phyloP scores from a whole-genome alignment of 2,797 vertebrate genomes.

The Notolabrus celidotus region DNA sequence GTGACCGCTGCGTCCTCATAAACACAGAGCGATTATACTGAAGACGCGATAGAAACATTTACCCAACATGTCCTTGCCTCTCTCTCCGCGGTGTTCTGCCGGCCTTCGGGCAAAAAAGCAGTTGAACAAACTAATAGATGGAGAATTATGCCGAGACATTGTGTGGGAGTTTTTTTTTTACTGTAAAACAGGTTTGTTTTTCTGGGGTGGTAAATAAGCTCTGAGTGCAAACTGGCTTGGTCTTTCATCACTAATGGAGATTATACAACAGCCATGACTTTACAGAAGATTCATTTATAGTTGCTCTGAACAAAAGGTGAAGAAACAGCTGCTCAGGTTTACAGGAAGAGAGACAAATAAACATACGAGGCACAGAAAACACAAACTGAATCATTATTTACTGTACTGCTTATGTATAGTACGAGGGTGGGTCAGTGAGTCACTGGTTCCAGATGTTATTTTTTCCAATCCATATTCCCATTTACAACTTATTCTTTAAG shows the following conservation, averaged over 20 bases:
- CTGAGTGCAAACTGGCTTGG: slow-evolving; percentile 17
- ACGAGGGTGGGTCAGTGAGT: neutral
- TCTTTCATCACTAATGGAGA: slow-evolving; percentile 22
- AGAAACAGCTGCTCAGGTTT: neutral
- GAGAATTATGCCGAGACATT: slow-evolving; percentile 43
- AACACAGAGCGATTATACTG: slow-evolving; percentile 75
- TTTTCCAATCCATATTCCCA: neutral
- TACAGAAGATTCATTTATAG: slow-evolving; percentile 9
- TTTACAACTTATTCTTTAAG: neutral
- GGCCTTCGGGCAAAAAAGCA: slow-evolving; percentile 61
- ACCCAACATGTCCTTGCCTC: slow-evolving; percentile 65
- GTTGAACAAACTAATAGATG: slow-evolving; percentile 56
- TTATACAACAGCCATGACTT: slow-evolving; percentile 15
- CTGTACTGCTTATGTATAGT: neutral
- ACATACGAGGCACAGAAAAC: neutral
- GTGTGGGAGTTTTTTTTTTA: slow-evolving; percentile 64
- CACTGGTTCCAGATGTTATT: neutral
- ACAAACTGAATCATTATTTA: neutral
- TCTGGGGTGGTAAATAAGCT: slow-evolving; percentile 37
- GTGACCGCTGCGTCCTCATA: slow-evolving; percentile 71
- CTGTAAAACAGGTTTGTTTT: slow-evolving; percentile 43
- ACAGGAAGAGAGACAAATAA: neutral
- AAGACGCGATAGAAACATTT: slow-evolving; percentile 75
- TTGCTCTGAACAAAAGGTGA: neutral
- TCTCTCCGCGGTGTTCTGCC: slow-evolving; percentile 39